Base-by-base conservation (phyloP, 2,797 vertebrate genomes). In the Squalus acanthias region DNA sequence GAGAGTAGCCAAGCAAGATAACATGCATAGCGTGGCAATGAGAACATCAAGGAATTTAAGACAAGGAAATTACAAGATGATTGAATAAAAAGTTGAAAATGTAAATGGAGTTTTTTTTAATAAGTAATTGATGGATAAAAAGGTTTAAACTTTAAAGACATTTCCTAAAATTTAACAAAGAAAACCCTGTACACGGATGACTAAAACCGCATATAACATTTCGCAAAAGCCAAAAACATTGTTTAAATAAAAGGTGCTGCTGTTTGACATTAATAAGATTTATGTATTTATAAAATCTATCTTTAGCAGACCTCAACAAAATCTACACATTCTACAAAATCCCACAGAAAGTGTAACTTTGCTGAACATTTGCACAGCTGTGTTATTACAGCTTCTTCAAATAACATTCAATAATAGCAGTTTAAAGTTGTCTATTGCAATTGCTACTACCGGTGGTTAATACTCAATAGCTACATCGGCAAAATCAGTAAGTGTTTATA, bases 311-410 rank as follows among this genome's bases (percentile, higher is more conserved):
- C n/a, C n/a, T 82, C 79, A 82, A 20, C 79, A 39, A 82, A 82
- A 82, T 82, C 17, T 2, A 39, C 79, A 63, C 74, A 76, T 76
- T 33, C 26, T 33, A 91, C 88, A 91, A 91, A 91, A 8, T 91
- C 8, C 53, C 22, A 89, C 87, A 89, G 46, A 53, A 87, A 87
- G 82, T 87, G 26, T 22, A 57, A 89, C 50, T 4, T 57, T 57
- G 53, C 53, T 57, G 53, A 57, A 57, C 53, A 57, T 89, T 89
- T 89, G 87, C 87, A 89, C 87, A 89, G 87, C 87, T 89, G 87
- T 89, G 50, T 12, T 85, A 46, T 85, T 39, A 29, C 82, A 85
- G 82, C 10, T 20, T 85, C 82, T 76, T 26, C 74, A 76, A 26
- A 76, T 33, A 2, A 5, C 26, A 76, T 85, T 46, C 82, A 85